phyloP scores from a whole-genome alignment of 2,888 invertebrate genomes.

The Drosophila rellima region DNA sequence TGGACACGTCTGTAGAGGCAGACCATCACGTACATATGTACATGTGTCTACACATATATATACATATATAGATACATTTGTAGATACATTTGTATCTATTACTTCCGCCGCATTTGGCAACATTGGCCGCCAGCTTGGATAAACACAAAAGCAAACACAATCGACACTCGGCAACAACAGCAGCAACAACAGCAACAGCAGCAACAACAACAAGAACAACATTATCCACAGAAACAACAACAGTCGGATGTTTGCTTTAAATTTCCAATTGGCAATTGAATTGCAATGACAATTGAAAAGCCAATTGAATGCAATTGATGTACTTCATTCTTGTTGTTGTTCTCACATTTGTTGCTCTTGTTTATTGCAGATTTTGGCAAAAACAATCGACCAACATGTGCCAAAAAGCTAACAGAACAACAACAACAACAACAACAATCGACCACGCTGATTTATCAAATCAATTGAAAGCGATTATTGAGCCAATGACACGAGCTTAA shows the following conservation, averaged over 20 bases:
- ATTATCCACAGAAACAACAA: not conserved
- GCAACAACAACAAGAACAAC: slow-evolving; percentile 4
- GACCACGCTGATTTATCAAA: slow-evolving; percentile 15
- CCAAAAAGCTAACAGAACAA: slow-evolving; percentile 20
- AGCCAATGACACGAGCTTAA: slow-evolving; percentile 12
- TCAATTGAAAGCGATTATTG: slow-evolving; percentile 8
- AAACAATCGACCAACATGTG: slow-evolving; percentile 49
- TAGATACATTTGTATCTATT: slow-evolving; percentile 66
- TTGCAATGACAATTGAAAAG: slow-evolving; percentile 71
- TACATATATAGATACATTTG: slow-evolving; percentile 45
- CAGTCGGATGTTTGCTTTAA: slow-evolving; percentile 68
- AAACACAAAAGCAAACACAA: slow-evolving; percentile 52
- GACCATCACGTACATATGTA: not conserved
- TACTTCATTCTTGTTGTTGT: slow-evolving; percentile 32
- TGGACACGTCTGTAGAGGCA: not conserved
- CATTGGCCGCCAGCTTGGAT: slow-evolving; percentile 45
- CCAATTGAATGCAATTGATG: slow-evolving; percentile 76
- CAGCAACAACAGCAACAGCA: slow-evolving; percentile 14
- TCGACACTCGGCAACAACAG: slow-evolving; percentile 19
- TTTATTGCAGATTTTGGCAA: slow-evolving; percentile 35
- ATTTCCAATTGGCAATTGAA: slow-evolving; percentile 72
- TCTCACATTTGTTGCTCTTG: slow-evolving; percentile 13
- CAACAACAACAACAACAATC: slow-evolving; percentile 8
- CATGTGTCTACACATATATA: slow-evolving; percentile 3
- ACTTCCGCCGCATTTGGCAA: slow-evolving; percentile 74